Percentiles rank a stretch among this genome's conserved stretches.
These are phyloP conservation scores for Todus mexicanus DNA, from an alignment of 2,797 vertebrate species.

Conservation along the genomic window DNA sequence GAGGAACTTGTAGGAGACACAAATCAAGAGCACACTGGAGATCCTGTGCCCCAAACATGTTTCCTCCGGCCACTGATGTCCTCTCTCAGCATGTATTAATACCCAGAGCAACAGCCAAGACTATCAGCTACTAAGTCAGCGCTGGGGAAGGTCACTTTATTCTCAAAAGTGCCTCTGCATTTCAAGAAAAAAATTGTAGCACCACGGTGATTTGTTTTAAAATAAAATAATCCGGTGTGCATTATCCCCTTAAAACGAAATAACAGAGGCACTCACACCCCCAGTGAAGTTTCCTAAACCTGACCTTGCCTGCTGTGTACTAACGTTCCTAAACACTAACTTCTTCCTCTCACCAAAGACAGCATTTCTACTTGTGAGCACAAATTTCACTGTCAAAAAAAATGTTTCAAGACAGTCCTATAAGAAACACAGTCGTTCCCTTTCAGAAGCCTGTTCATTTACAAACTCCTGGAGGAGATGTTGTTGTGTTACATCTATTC, in stretches of 20 bases:
- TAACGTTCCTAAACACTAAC: slow-evolving; percentile 39
- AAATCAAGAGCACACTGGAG: slow-evolving; percentile 65
- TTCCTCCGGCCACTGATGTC: slow-evolving; percentile 50
- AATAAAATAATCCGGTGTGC: slow-evolving; percentile 75
- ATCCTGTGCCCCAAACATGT: slow-evolving; percentile 44
- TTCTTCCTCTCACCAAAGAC: slow-evolving; percentile 40
- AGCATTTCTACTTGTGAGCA: slow-evolving; percentile 51
- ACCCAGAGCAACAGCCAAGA: slow-evolving; percentile 71
- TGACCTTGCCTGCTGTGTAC: slow-evolving; percentile 58
- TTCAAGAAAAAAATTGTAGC: slow-evolving; percentile 77
- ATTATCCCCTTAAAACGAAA: slow-evolving; percentile 73
- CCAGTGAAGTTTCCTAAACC: slow-evolving; percentile 57
- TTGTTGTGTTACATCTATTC: slow-evolving; percentile 45
- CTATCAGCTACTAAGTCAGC: slow-evolving; percentile 69
- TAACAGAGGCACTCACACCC: slow-evolving; percentile 75
- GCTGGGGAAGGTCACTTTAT: slow-evolving; percentile 81
- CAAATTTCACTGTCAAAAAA: slow-evolving; percentile 60
- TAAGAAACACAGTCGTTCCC: slow-evolving; percentile 48
- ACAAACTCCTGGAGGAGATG: slow-evolving; percentile 66
- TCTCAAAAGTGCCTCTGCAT: slow-evolving; percentile 78
- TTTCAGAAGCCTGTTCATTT: slow-evolving; percentile 68
- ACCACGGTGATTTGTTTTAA: slow-evolving; percentile 80
- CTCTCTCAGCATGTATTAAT: slow-evolving; percentile 39
- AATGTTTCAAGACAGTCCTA: slow-evolving; percentile 61
- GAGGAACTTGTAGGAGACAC: slow-evolving; percentile 55